Base-by-base conservation (phyloP, 2,797 vertebrate genomes). In the Hyperoplus immaculatus region DNA sequence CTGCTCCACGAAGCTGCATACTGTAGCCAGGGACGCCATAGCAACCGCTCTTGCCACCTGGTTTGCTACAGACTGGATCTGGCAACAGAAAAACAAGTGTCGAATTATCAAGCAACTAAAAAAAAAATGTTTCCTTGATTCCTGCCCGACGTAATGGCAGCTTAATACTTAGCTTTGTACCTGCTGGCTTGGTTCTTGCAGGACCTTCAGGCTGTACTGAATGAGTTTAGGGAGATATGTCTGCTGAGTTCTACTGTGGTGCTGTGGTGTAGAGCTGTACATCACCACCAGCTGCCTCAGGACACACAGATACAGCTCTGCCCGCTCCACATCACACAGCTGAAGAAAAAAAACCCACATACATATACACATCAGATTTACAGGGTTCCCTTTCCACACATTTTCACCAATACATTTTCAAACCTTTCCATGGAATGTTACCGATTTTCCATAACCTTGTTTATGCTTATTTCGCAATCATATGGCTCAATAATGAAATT, bases 241-340 rank as follows among this genome's bases (percentile, higher is more conserved):
- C 65, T 90, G 93, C 58, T 95, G 43, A 16, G 93, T 78, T 43
- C 82, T 84, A 41, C 67, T 80, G 50, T 75, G 87, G 70, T 91
- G 93, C 81, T 87, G 90, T n/a, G 88, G 89, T 46, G 83, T 57
- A 10, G 82, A 85, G 51, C 58, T 13, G 69, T 89, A 95, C 59
- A 94, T 79, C 78, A 83, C 78, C 46, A 91, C 60, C 42, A 97
- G 89, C 88, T 96, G 96, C 70, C 89, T 92, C 82, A 98, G 89
- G 29, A 97, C 90, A 53, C 86, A 89, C 62, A 98, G 93, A 85
- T 98, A 99, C 29, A 99, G 90, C 80, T 94, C 94, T 72, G 97
- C 97, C n/a, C 96, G 95, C 77, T 91, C 86, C 47, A 95, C 21
- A 11, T 96, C 96, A 69, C 85, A 93, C n/a, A 94, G 81, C 95